Evolutionary conservation across 2,797 vertebrate genomes (phyloP), one percentile per base, ranked within the genome.

Genomic region (Bufotes viridis): DNA sequence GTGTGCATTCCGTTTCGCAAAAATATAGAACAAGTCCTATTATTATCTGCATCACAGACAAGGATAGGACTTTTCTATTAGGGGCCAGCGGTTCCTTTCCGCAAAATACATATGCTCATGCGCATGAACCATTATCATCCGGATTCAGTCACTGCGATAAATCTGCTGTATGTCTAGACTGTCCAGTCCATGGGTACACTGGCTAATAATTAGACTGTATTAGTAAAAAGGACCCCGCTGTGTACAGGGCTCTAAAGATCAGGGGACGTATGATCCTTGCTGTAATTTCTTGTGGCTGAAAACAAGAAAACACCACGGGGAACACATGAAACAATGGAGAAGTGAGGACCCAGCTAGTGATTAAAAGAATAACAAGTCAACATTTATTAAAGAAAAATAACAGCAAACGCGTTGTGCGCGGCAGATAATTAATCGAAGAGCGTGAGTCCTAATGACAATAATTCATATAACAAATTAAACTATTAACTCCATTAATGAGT

Each of bases 401-500:
- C 6, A 74, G 29, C 55, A n/a, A 78, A 78, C 24, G 75, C 7
- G 75, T 53, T 78, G 22, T 55, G 49, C 49, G 15, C 22, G 24
- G 75, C 49, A 24, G 49, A 55, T 78, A 78, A 78, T 78, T 13
- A 53, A 78, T 78, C 7, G 20, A 14, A 55, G 75, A 24, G 75
- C 22, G 55, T 7, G n/a, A 58, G 72, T 55, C 15, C 75, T 67
- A 60, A 85, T 63, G 26, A 49, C 24, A 78, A 85, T 85, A 49
- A 78, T 78, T 78, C 58, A 85, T 63, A 61, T 53, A 51, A 63
- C 69, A 65, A 85, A 85, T 86, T 55, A 87, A 80, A 87, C 75
- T 24, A 81, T 81, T 58, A 81, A 80, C 49, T 74, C 65, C 78
- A 72, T 87, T 87, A 87, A 87, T 81, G 51, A 81, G 51, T 72